Conservation (phyloP, 2,888 invertebrate genomes). For the Trachelus iudaicus region DNA sequence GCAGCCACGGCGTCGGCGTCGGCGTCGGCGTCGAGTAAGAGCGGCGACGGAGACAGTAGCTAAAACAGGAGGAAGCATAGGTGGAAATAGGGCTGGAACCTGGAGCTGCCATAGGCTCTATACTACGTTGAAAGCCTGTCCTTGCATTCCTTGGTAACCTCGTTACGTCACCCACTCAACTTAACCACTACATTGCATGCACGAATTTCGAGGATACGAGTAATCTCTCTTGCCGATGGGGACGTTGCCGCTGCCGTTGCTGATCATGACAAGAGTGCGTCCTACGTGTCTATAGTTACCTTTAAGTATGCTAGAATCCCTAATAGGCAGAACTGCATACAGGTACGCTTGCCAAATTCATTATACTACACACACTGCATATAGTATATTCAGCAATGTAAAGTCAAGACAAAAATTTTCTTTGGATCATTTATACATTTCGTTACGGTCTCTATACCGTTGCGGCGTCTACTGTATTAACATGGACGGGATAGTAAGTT, state of each 20-base stretch:
- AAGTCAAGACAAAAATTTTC: background rate
- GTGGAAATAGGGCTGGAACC: conserved; percentile 19
- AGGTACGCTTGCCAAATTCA: background rate
- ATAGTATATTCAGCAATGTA: background rate
- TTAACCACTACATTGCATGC: conserved; percentile 43
- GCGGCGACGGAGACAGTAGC: conserved; percentile 21
- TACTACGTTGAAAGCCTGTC: conserved; percentile 43
- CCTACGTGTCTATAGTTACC: background rate
- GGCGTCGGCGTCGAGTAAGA: conserved; percentile 1
- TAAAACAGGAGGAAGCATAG: conserved; percentile 27
- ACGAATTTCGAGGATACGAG: background rate
- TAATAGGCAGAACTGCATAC: background rate
- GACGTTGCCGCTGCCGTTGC: background rate
- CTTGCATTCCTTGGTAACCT: conserved; percentile 50
- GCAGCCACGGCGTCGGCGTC: background rate
- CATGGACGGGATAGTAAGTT: background rate
- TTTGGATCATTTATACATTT: background rate
- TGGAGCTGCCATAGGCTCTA: conserved; percentile 22
- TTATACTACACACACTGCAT: background rate
- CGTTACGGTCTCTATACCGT: background rate
- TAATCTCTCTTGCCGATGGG: background rate
- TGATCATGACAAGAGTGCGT: background rate
- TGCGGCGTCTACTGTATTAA: background rate
- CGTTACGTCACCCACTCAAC: conserved; percentile 52
- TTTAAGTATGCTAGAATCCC: background rate